phyloP scores from a whole-genome alignment of 2,113 vertebrate species.

The Gopherus flavomarginatus region DNA sequence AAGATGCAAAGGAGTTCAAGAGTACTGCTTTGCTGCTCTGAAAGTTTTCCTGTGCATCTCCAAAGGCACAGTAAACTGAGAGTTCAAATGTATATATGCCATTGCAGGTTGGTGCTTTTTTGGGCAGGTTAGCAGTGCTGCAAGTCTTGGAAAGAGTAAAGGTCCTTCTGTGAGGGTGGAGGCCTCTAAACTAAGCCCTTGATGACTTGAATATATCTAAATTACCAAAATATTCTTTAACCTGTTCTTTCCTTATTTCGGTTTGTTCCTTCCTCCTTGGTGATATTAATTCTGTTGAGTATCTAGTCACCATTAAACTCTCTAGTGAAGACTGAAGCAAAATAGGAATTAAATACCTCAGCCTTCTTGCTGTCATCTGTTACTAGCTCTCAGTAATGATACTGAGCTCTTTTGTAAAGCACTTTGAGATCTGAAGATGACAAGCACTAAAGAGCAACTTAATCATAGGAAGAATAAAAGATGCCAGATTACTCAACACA shows the following conservation, averaged over 20 bases:
- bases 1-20: neutral
- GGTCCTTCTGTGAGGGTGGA: neutral
- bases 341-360: neutral
- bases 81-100: neutral
- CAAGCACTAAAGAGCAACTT: neutral
- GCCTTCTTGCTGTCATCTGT: neutral
- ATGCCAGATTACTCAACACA: neutral
- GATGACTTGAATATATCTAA: neutral
- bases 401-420: neutral
- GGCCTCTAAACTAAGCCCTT: neutral
- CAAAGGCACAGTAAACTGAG: neutral
- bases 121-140: too few species aligned
- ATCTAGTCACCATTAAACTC: neutral
- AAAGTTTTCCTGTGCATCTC: neutral
- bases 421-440: neutral
- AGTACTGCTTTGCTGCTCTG: too few species aligned
- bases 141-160: neutral
- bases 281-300: neutral
- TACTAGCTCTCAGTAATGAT: neutral
- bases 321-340: neutral
- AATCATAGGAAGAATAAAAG: neutral
- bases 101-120: too few species aligned
- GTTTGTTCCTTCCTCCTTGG: neutral
- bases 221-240: neutral
- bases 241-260: neutral